These are phyloP conservation scores for Pelecanoides urinatrix DNA, from an alignment of 2,113 vertebrate genomes.

Conservation along the genomic window DNA sequence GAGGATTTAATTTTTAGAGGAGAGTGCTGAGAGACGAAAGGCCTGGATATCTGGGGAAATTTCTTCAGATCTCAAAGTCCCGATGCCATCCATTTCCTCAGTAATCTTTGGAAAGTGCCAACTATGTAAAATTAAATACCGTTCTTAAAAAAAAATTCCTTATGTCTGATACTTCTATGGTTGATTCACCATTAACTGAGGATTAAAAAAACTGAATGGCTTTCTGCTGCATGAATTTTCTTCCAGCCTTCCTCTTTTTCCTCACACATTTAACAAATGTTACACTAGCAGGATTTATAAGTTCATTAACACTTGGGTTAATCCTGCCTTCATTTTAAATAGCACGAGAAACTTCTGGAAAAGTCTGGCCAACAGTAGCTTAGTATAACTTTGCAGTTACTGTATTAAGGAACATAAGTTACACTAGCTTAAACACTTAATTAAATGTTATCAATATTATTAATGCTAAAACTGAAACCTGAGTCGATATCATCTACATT, in stretches of 20 bases:
- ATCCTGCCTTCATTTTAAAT: not conserved
- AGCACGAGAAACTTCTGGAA: not conserved
- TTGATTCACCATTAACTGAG: not conserved
- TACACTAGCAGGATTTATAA: not conserved
- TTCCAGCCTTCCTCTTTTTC: not conserved
- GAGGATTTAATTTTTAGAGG: not conserved
- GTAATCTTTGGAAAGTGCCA: constrained; percentile 2
- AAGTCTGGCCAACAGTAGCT: not conserved
- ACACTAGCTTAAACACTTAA: not conserved
- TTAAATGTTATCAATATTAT: not conserved
- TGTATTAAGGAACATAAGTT: not conserved
- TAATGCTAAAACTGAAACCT: not conserved
- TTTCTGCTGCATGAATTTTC: not conserved
- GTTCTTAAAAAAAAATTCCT: not conserved
- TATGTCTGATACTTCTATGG: not conserved
- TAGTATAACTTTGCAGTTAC: not conserved
- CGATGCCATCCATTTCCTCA: not conserved
- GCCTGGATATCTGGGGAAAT: not conserved
- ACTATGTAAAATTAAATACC: constrained; percentile 4
- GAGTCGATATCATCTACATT: not conserved
- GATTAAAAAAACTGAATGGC: not conserved
- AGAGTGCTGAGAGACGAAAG: not conserved
- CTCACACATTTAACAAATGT: constrained; percentile 10
- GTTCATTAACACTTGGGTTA: not conserved
- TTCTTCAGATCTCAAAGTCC: constrained; percentile 8